Base-by-base conservation (phyloP, 53 echinoderm and acorn worm species). In the Astropecten irregularis region DNA sequence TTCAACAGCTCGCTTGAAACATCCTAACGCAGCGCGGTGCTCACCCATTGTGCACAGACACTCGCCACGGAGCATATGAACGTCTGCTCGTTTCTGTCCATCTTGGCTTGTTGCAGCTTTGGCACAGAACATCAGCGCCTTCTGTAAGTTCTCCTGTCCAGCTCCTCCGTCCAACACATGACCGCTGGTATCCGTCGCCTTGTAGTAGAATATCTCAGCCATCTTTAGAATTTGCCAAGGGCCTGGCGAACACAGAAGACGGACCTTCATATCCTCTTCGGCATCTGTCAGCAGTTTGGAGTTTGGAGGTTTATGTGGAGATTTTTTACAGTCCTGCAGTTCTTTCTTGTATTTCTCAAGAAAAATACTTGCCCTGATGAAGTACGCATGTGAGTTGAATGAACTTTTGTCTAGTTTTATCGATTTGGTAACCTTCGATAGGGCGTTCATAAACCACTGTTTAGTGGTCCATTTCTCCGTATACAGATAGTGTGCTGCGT, bases 41-140 rank as follows among this genome's bases (percentile, higher is more conserved):
- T 71, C 52, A 30, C 35, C 71, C 52, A 50, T 25, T 2, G 68
- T 47, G 46, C 68, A 68, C 9, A 68, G 68, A 68, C 46, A 68
- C 19, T 46, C 46, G 23, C 68, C 68, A 14, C 68, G 8, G 2
- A 68, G 26, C 18, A 9, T 42, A 31, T 68, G 68, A 47, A 31
- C 18, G 1, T 42, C 2, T 13, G 57, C 16, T 11, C 28, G 25
- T 36, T 76, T 57, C 57, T 57, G 35, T 4, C 76, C 76, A 28
- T 76, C 76, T 27, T 76, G 76, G 9, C 76, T 57, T 25, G 76
- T 35, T 15, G 50, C 76, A 40, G 76, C 76, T 40, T 26, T 76
- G 28, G 76, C 76, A n/a, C 76, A 76, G 25, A 16, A 23, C 2
- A 58, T 76, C 23, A 58, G 76, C 16, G 58, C 55, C 39, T 50